phyloP scores from a whole-genome alignment of 2,797 vertebrate species.

The Aselliscus stoliczkanus region DNA sequence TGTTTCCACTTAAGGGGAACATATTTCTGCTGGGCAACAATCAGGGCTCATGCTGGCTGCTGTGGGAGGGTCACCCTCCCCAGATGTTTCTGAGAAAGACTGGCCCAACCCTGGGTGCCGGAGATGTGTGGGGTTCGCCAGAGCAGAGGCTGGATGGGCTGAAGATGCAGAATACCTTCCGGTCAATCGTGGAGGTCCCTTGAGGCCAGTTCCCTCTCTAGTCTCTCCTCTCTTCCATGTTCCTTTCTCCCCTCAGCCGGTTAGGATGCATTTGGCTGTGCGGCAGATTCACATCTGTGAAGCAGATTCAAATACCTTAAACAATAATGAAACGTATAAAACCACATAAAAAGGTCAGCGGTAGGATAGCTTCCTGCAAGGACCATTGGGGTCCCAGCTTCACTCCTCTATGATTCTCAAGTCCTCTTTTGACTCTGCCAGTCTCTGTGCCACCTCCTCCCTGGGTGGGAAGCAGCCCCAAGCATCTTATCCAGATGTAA shows the following conservation, averaged over 20 bases:
- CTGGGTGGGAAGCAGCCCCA: neutral
- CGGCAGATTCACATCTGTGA: neutral
- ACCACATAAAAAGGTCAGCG: neutral
- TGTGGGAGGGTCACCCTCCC: neutral
- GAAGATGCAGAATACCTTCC: neutral
- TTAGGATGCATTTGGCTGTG: neutral
- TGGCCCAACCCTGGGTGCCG: no score
- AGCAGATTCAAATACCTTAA: neutral
- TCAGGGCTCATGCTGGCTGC: neutral
- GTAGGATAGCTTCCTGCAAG: neutral
- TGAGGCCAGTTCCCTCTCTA: neutral
- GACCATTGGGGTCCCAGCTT: neutral
- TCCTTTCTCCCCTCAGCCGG: neutral
- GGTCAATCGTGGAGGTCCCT: accelerated
- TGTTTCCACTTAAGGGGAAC: neutral
- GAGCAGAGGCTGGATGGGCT: neutral
- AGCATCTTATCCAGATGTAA: neutral
- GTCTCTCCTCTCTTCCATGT: neutral
- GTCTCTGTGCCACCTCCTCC: neutral
- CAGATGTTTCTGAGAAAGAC: neutral
- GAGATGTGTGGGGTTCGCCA: no score
- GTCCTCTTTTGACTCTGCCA: neutral
- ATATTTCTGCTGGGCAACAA: neutral
- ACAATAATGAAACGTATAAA: neutral
- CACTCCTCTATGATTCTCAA: neutral